Conservation (phyloP, 2,113 vertebrate genomes). For the Nymphicus hollandicus region DNA sequence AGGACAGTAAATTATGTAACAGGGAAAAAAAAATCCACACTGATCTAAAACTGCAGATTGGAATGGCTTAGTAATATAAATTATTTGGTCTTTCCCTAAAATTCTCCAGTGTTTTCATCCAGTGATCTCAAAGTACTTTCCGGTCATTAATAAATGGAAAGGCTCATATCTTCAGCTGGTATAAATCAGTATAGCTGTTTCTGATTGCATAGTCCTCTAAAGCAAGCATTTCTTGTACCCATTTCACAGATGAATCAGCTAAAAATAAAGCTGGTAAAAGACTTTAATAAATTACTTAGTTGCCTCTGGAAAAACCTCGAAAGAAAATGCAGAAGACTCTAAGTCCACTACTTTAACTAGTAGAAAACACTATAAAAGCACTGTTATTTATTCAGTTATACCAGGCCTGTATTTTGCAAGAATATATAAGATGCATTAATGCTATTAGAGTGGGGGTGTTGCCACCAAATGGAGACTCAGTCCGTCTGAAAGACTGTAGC, state of each 20-base stretch:
- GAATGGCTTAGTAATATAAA: neutral
- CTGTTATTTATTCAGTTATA: neutral
- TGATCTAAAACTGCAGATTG: neutral
- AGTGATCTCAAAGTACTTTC: constrained; percentile 12
- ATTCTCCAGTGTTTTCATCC: constrained; percentile 8
- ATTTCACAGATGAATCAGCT: constrained; percentile 37
- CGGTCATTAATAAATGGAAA: neutral
- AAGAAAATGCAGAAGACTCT: neutral
- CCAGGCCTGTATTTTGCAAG: neutral
- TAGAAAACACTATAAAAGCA: neutral
- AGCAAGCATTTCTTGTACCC: neutral
- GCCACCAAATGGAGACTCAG: neutral
- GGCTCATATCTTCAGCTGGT: neutral
- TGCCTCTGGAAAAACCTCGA: neutral
- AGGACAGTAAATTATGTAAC: constrained; percentile 29
- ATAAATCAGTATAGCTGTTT: constrained; percentile 29
- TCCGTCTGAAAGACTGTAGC: neutral
- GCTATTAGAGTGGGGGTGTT: neutral
- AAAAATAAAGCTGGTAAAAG: neutral
- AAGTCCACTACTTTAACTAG: neutral
- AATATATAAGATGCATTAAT: neutral
- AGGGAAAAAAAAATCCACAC: neutral
- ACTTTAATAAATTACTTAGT: neutral
- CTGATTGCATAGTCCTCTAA: neutral
- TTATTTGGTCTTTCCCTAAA: neutral